These are phyloP conservation scores for Clanis bilineata DNA, from an alignment of 2,888 invertebrate genomes.

Conservation along the genomic window DNA sequence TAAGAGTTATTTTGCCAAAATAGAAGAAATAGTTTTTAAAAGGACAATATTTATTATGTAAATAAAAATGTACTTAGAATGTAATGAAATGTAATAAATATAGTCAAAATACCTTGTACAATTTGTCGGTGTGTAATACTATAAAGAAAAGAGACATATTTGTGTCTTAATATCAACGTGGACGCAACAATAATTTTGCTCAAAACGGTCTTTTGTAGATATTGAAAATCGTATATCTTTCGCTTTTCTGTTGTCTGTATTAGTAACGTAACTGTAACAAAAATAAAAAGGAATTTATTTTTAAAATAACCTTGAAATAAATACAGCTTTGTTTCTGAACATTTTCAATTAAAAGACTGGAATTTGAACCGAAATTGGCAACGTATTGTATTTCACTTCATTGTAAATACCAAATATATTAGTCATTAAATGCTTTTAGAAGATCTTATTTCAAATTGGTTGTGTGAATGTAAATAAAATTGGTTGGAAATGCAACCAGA, in stretches of 20 bases:
- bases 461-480: slow-evolving; percentile 71
- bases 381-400: neutral
- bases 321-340: neutral
- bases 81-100: neutral
- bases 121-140: neutral
- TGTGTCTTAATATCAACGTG: neutral
- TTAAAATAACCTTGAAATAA: too few species aligned
- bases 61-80: slow-evolving; percentile 22
- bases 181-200: neutral
- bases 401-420: neutral
- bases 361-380: neutral
- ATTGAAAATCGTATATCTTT: neutral
- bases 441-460: slow-evolving; percentile 60
- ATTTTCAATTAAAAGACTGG: slow-evolving; percentile 6
- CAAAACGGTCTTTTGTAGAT: neutral
- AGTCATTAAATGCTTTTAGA: slow-evolving; percentile 42
- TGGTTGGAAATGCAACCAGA: slow-evolving; percentile 44
- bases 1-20: slow-evolving; percentile 30
- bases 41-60: slow-evolving; percentile 36
- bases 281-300: too few species aligned
- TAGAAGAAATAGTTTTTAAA: slow-evolving; percentile 26
- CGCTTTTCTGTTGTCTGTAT: neutral
- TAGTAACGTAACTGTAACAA: too few species aligned
- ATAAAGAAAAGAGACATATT: neutral
- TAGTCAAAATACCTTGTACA: neutral